These are phyloP conservation scores for Cyrtonyx montezumae DNA, from an alignment of 2,113 vertebrate genomes.

Conservation along the genomic window DNA sequence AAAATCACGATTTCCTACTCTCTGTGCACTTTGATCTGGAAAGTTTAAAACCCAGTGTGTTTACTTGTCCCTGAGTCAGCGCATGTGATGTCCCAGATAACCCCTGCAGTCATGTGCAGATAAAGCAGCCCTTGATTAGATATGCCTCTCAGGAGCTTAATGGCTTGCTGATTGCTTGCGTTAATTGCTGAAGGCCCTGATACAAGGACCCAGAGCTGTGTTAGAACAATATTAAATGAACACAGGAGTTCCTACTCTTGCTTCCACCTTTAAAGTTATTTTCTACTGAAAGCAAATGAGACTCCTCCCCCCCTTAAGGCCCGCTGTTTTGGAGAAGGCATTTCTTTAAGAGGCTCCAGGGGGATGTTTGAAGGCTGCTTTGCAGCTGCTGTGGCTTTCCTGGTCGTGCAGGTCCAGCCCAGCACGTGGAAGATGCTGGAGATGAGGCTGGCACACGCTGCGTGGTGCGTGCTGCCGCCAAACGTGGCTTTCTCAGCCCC, in stretches of 20 bases:
- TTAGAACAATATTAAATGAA: fast-evolving
- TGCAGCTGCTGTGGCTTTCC: background rate
- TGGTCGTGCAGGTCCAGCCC: background rate
- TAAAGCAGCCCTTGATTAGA: background rate
- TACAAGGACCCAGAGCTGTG: background rate
- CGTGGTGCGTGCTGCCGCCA: background rate
- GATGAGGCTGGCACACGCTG: background rate
- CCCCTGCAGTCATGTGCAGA: background rate
- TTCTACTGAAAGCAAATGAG: background rate
- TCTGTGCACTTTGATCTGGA: background rate
- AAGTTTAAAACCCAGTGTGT: background rate
- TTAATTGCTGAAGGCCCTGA: background rate
- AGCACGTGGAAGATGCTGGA: background rate
- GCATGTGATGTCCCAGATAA: background rate
- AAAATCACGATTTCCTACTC: background rate
- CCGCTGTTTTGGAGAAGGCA: fast-evolving
- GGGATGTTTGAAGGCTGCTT: background rate
- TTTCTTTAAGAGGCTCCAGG: background rate
- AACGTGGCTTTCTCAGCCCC: background rate
- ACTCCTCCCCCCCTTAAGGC: background rate
- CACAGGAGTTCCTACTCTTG: background rate
- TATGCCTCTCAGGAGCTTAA: background rate
- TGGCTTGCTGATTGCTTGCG: background rate
- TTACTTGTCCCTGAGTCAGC: background rate
- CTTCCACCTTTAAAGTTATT: background rate